Conservation (phyloP, 2,797 vertebrate genomes). For the Phalloptychus januarius region DNA sequence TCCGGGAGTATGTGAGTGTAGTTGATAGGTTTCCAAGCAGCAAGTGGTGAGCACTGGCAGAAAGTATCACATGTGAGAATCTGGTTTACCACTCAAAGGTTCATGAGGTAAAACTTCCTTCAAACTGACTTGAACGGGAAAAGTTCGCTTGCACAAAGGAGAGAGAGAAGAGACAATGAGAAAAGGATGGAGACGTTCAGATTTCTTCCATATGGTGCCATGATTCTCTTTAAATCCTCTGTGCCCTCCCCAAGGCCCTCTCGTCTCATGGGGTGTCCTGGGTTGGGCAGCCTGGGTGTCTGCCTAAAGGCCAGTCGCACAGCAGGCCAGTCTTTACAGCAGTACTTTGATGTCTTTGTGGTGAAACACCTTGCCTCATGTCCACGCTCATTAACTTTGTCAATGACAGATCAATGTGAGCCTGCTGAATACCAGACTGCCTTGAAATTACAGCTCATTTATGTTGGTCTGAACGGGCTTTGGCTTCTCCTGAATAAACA, state of each 20-base stretch:
- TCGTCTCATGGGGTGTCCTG: conserved; percentile 50
- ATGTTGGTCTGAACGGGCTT: conserved; percentile 43
- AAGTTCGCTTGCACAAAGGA: conserved; percentile 15
- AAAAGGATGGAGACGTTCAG: conserved; percentile 46
- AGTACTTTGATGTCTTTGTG: conserved; percentile 80
- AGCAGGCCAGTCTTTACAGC: conserved; percentile 60
- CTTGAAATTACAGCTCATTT: conserved; percentile 64
- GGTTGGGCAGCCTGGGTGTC: conserved; percentile 67
- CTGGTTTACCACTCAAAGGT: conserved; percentile 44
- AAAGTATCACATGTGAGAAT: conserved; percentile 27
- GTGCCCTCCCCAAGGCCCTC: conserved; percentile 13
- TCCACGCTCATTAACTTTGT: conserved; percentile 79
- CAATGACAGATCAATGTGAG: conserved; percentile 77
- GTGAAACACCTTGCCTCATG: conserved; percentile 64
- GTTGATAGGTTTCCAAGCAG: conserved; percentile 64
- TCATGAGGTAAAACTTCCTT: conserved; percentile 28
- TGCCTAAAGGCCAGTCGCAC: conserved; percentile 73
- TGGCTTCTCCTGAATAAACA: conserved; percentile 54
- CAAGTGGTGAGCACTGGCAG: conserved; percentile 54
- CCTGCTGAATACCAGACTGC: conserved; percentile 45
- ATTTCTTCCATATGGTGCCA: conserved; percentile 55
- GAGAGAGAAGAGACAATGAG: conserved; percentile 17
- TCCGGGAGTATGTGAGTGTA: conserved; percentile 12
- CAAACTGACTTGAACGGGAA: conserved; percentile 19
- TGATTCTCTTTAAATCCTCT: conserved; percentile 31